phyloP scores from a whole-genome alignment of 1,140 invertebrate species.

The Andrena cerasifolii region DNA sequence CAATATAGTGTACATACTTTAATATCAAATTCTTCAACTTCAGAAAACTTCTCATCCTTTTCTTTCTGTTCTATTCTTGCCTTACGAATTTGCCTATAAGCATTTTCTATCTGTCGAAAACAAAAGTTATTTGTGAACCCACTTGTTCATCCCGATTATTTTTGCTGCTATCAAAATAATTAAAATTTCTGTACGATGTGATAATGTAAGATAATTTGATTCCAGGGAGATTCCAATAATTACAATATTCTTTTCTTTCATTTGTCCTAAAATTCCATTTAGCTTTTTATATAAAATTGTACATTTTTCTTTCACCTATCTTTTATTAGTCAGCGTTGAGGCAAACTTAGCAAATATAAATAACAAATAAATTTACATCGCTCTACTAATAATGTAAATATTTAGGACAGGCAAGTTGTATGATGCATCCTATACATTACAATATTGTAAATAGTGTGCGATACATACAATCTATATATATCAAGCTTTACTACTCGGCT shows the following conservation, averaged over 20 bases:
- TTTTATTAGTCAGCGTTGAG: neutral
- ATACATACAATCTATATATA: too few relatives aligned
- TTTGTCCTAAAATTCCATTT: too few relatives aligned
- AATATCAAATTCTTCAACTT: constrained; percentile 82
- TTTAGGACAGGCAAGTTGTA: neutral
- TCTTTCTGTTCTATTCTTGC: constrained; percentile 79
- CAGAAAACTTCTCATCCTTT: constrained; percentile 80
- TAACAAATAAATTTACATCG: neutral
- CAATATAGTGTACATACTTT: constrained; percentile 72
- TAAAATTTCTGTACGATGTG: neutral
- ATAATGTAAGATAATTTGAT: neutral
- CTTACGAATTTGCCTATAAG: constrained; percentile 82
- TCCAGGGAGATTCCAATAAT: neutral
- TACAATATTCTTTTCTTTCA: neutral
- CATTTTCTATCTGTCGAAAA: constrained; percentile 81
- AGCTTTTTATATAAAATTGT: too few relatives aligned
- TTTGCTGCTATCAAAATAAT: neutral
- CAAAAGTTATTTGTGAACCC: neutral
- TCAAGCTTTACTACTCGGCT: too few relatives aligned
- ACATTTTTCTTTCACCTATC: too few relatives aligned
- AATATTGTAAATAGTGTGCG: too few relatives aligned
- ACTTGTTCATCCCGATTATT: neutral
- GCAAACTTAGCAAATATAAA: neutral
- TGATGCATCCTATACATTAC: neutral
- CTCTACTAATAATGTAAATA: neutral